Conservation (phyloP, 2,888 invertebrate genomes). For the Piscicola geometra region DNA sequence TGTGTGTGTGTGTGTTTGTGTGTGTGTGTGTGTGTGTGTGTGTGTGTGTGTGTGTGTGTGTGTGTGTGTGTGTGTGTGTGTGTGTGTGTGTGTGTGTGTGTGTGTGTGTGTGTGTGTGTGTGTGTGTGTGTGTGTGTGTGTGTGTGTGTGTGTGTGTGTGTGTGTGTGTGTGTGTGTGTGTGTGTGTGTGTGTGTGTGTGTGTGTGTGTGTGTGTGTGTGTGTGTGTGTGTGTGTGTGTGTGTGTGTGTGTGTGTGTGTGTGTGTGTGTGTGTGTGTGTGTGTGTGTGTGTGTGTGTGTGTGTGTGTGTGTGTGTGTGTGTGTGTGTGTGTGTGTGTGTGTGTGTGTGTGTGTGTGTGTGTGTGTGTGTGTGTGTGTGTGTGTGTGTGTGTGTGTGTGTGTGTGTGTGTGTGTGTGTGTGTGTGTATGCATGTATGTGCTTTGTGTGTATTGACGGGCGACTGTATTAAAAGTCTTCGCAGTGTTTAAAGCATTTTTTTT, state of each 20-base stretch:
- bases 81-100: constrained; percentile 21
- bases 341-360: constrained; percentile 21
- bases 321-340: constrained; percentile 22
- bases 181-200: constrained; percentile 9
- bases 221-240: constrained; percentile 18
- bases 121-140: constrained; percentile 22
- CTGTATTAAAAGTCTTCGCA: no score
- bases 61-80: constrained; percentile 21
- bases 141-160: constrained; percentile 20
- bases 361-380: constrained; percentile 22
- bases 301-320: constrained; percentile 21
- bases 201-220: constrained; percentile 18
- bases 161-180: constrained; percentile 19
- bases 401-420: constrained; percentile 18
- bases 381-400: constrained; percentile 22
- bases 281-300: constrained; percentile 22
- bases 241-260: constrained; percentile 22
- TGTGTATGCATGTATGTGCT: constrained; percentile 6
- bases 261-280: constrained; percentile 20
- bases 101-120: constrained; percentile 22
- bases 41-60: constrained; percentile 22
- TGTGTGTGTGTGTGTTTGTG: constrained; percentile 20
- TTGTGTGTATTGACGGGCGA: no score
- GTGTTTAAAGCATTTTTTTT: no score
- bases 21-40: constrained; percentile 21